These are phyloP conservation scores for Vannuccia rotundouncinata DNA, from an alignment of 2,888 invertebrate species.

Conservation along the genomic window DNA sequence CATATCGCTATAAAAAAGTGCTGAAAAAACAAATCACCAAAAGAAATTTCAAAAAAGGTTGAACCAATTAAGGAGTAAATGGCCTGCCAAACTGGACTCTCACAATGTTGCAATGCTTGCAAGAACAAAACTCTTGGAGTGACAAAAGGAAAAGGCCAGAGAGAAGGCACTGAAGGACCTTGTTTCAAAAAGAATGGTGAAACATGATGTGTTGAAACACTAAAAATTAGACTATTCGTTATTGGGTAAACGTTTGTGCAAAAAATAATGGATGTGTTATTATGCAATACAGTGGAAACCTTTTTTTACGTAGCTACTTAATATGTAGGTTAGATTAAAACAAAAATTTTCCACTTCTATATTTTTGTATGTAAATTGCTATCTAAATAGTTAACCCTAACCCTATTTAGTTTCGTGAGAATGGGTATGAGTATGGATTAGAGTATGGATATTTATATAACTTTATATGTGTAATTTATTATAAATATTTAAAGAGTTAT, in stretches of 20 bases:
- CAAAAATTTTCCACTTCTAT: too few relatives aligned
- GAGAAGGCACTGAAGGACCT: constrained; percentile 2
- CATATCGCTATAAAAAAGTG: constrained; percentile 8
- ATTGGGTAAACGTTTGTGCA: not conserved
- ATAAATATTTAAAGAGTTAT: too few relatives aligned
- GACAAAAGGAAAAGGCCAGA: constrained; percentile 12
- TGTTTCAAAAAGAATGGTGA: constrained; percentile 9
- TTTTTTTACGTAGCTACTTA: too few relatives aligned
- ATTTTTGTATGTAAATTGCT: too few relatives aligned
- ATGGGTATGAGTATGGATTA: too few relatives aligned
- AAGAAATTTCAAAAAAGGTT: constrained; percentile 9
- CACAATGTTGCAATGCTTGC: not conserved
- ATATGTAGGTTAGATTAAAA: too few relatives aligned
- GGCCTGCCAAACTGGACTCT: not conserved
- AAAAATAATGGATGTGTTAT: too few relatives aligned
- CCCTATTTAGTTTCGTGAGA: too few relatives aligned
- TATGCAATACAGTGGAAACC: too few relatives aligned
- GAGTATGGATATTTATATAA: too few relatives aligned
- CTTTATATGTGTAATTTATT: too few relatives aligned
- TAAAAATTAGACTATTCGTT: not conserved
- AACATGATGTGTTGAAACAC: not conserved
- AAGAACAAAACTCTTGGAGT: not conserved
- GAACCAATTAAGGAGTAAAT: constrained; percentile 1
- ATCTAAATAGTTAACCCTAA: too few relatives aligned
- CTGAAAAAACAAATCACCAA: not conserved